A percentile compares a stretch with the other conserved stretches of the same genome.
Conservation (phyloP, 2,888 invertebrate genomes). For the Sicus ferrugineus region DNA sequence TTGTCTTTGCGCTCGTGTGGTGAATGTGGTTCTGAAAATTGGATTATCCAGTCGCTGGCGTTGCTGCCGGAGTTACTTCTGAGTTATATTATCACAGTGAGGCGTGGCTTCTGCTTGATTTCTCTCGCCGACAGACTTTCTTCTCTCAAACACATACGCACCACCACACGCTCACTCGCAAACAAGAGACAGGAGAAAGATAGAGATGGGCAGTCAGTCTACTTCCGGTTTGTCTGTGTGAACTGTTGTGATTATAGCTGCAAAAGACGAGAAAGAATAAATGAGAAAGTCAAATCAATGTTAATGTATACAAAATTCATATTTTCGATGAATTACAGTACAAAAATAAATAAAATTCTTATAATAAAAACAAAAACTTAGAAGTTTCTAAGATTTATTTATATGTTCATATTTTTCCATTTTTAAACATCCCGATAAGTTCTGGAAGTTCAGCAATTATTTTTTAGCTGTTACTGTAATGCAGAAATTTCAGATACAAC, state of each 20-base stretch:
- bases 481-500: no score
- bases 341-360: no score
- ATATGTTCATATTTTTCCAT: not conserved
- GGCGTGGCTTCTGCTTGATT: not conserved
- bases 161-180: not conserved
- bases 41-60: not conserved
- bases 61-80: not conserved
- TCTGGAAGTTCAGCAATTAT: no score
- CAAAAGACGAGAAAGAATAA: conserved; percentile 12
- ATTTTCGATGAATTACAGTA: no score
- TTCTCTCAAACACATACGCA: conserved; percentile 15
- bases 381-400: not conserved
- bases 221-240: conserved; percentile 11
- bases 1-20: not conserved
- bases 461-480: no score
- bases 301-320: no score
- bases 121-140: conserved; percentile 19
- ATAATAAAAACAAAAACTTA: no score
- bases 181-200: not conserved
- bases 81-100: not conserved
- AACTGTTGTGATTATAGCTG: conserved; percentile 4
- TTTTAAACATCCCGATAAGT: not conserved
- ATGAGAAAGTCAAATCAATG: no score
- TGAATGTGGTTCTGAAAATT: not conserved
- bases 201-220: conserved; percentile 3